phyloP scores from a whole-genome alignment of 2,113 vertebrate species.

The Athene noctua region DNA sequence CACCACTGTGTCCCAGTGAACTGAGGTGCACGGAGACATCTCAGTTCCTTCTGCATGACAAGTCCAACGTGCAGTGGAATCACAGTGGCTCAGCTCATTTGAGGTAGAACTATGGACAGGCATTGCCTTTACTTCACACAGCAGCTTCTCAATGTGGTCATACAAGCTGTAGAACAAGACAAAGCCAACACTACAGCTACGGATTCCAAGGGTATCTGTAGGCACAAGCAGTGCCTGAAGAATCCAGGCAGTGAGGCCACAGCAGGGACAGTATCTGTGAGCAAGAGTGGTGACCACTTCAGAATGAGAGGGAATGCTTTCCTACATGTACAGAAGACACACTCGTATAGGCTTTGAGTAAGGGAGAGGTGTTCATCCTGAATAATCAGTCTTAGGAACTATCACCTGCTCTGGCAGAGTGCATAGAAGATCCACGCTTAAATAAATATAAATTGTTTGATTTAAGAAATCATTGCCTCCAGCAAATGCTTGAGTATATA shows the following conservation, averaged over 20 bases:
- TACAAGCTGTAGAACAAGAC: not conserved
- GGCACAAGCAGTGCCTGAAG: not conserved
- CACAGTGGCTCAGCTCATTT: accelerated
- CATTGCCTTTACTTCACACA: not conserved
- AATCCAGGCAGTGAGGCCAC: accelerated
- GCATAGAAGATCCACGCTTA: not conserved
- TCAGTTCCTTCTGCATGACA: not conserved
- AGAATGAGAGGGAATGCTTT: not conserved
- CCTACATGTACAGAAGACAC: not conserved
- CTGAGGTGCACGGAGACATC: not conserved
- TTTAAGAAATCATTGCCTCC: not conserved
- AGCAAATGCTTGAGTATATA: not conserved
- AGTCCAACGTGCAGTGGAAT: not conserved
- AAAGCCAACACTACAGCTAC: not conserved
- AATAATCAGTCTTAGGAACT: not conserved
- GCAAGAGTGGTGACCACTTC: not conserved
- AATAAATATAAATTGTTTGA: slow-evolving; percentile 16
- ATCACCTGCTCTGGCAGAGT: not conserved
- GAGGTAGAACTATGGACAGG: not conserved
- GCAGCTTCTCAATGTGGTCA: not conserved
- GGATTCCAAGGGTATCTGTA: not conserved
- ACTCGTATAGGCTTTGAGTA: not conserved
- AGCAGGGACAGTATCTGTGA: not conserved
- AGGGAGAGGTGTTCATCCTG: not conserved
- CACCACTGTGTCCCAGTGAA: not conserved